Evolutionary conservation across 2,113 vertebrate species (phyloP), one percentile per base, ranked within the genome.

Genomic region (Gallinago jamesoni): DNA sequence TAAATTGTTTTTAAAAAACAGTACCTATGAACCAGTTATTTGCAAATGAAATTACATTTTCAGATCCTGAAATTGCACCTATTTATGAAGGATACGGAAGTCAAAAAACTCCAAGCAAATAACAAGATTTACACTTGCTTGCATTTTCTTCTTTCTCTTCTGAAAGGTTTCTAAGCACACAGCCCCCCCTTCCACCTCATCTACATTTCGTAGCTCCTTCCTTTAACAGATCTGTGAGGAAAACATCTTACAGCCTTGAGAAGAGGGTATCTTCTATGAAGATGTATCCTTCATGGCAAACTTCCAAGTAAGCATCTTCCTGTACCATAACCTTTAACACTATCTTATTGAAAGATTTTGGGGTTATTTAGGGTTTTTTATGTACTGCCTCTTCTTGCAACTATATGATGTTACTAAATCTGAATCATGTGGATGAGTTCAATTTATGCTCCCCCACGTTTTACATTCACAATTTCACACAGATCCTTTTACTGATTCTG

Each of bases 401-500:
- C 33, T 24, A 8, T 5, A 21, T 17, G 24, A 85, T 45, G 21
- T 41, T 85, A 77, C 27, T n/a, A 35, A 62, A 62, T 39, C 39
- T 12, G 39, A 39, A 39, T 39, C 39, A 39, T 39, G 2, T 0
- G 8, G 10, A n/a, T 11, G 45, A 66, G 35, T 15, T 84, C 45
- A 92, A 5, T 6, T 53, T 27, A 16, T 22, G 28, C 55, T 66
- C 31, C 47, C 56, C 18, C 55, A 41, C 14, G 53, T 30, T 14
- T 18, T 24, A 17, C 37, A 69, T 63, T 55, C 18, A 27, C 20
- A 52, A 0, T 43, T 84, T 72, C 69, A 41, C 28, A 60, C 2
- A 0, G 20, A 37, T 37, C 35, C 56, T 57, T 59, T 10, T 19
- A 21, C 17, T 24, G 8, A 63, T 27, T 68, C 0, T 0, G 12